Evolutionary conservation across 2,888 invertebrate species (phyloP).

Genomic region (Seira musarum): DNA sequence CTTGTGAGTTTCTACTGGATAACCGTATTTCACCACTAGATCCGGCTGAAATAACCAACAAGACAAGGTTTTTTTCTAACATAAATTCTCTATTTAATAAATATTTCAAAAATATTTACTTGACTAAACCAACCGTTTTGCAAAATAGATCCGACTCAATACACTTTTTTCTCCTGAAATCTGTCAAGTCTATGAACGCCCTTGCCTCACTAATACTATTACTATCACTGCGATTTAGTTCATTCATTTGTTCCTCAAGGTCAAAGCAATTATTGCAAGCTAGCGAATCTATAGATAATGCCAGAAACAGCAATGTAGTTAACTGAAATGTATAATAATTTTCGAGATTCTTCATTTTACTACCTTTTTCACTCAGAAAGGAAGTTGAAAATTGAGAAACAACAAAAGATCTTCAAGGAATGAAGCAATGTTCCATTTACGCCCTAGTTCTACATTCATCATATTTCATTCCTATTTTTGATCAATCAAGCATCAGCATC

Average conservation of each 20-base stretch:
- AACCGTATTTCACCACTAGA: conserved; percentile 20
- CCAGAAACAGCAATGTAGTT: too few relatives aligned
- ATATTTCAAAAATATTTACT: conserved; percentile 4
- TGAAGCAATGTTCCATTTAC: too few relatives aligned
- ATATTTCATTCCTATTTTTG: too few relatives aligned
- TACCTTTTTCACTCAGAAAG: too few relatives aligned
- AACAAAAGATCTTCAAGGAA: too few relatives aligned
- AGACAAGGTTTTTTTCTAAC: not conserved
- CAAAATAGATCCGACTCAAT: conserved; percentile 18
- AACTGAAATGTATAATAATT: not conserved
- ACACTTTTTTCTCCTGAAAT: conserved; percentile 8
- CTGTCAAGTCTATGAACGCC: not conserved
- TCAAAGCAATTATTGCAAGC: conserved; percentile 4
- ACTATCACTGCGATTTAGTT: not conserved
- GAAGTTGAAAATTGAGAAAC: too few relatives aligned
- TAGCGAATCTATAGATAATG: too few relatives aligned
- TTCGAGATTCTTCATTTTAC: not conserved
- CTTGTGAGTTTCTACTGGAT: conserved; percentile 35
- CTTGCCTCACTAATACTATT: not conserved
- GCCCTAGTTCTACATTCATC: too few relatives aligned
- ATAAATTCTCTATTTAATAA: not conserved
- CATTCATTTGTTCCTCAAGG: not conserved
- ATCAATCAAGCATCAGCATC: too few relatives aligned
- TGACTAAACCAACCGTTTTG: not conserved
- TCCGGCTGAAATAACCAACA: conserved; percentile 9